Evolutionary conservation across 1,140 invertebrate species (phyloP).

Genomic region (Apocrypta bakeri): DNA sequence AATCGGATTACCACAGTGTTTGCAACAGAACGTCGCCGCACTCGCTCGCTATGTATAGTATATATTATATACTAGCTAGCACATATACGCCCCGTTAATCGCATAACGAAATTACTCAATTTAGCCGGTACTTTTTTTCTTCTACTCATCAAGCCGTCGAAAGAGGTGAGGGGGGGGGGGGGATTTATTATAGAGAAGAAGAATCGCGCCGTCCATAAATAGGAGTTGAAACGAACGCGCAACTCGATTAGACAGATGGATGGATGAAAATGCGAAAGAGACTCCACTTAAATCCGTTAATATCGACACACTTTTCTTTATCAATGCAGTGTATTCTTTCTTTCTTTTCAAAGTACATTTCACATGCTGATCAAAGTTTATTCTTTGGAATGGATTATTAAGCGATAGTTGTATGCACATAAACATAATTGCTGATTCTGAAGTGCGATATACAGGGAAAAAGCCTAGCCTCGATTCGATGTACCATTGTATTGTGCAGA

Average conservation of each 20-base stretch:
- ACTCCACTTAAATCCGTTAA: slow-evolving; percentile 9
- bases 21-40: not conserved
- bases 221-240: slow-evolving; percentile 23
- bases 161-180: not conserved
- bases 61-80: too few relatives aligned
- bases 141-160: not conserved
- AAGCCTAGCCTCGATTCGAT: not conserved
- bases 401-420: not conserved
- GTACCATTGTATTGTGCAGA: too few relatives aligned
- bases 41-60: too few relatives aligned
- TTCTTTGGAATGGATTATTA: not conserved
- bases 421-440: not conserved
- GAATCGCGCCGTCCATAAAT: not conserved
- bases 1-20: slow-evolving; percentile 42
- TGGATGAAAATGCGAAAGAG: not conserved
- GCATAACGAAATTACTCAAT: slow-evolving; percentile 37
- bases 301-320: slow-evolving; percentile 17
- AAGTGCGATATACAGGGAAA: not conserved
- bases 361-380: not conserved
- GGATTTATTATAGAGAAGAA: not conserved
- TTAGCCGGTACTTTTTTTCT: not conserved
- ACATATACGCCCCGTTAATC: not conserved
- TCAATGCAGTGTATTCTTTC: too few relatives aligned
- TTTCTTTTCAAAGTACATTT: too few relatives aligned
- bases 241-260: slow-evolving; percentile 9